These are phyloP conservation scores for Pseudomyrmex pallidus DNA, from an alignment of 1,140 invertebrate species.

Conservation along the genomic window DNA sequence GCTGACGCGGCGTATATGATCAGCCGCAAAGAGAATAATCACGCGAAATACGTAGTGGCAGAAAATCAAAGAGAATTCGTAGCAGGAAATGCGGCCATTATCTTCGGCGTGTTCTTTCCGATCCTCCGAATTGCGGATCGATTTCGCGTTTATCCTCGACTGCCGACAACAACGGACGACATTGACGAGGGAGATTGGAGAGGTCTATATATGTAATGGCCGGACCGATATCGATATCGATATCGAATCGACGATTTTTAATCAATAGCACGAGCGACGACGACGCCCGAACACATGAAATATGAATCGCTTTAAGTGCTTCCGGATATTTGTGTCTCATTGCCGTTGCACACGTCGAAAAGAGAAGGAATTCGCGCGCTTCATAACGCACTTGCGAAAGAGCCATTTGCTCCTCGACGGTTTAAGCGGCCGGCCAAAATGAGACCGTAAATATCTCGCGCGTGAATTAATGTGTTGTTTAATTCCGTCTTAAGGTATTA, in stretches of 20 bases:
- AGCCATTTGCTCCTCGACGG: slow-evolving; percentile 2
- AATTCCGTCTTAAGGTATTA: no score
- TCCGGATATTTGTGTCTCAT: slow-evolving; percentile 49
- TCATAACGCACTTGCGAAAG: slow-evolving; percentile 26
- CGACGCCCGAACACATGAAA: neutral
- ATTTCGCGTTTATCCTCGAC: slow-evolving; percentile 51
- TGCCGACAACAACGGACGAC: neutral
- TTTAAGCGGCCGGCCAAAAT: neutral
- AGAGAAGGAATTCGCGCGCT: slow-evolving; percentile 30
- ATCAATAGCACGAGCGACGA: slow-evolving; percentile 13
- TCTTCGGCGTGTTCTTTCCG: slow-evolving; percentile 46
- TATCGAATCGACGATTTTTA: slow-evolving; percentile 36
- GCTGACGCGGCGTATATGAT: neutral
- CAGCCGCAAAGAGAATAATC: slow-evolving; percentile 65
- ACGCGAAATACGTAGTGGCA: slow-evolving; percentile 33
- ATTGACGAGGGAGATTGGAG: neutral
- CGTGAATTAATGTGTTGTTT: neutral
- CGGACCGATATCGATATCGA: neutral
- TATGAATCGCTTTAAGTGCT: slow-evolving; percentile 38
- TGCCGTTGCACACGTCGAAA: neutral
- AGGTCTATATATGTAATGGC: neutral
- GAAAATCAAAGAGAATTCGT: slow-evolving; percentile 69
- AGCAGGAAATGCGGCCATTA: slow-evolving; percentile 53
- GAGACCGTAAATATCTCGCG: slow-evolving; percentile 44
- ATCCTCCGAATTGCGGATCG: slow-evolving; percentile 49